phyloP scores from a whole-genome alignment of 2,888 invertebrate genomes.

The Drosophila kanekoi region DNA sequence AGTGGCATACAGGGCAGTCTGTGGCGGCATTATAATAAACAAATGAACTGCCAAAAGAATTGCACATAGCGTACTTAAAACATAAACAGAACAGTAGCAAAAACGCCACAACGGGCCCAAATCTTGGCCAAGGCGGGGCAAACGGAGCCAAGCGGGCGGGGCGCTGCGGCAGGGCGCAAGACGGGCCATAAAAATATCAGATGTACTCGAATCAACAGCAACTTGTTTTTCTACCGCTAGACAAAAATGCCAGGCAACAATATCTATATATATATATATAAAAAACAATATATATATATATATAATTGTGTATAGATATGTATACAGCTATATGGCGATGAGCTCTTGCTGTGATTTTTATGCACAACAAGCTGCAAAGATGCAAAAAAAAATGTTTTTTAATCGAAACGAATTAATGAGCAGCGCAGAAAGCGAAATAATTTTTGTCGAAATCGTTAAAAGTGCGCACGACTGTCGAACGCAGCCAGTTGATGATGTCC shows the following conservation, averaged over 20 bases:
- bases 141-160: too few species aligned
- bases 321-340: slow-evolving; percentile 36
- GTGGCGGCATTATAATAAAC: slow-evolving; percentile 74
- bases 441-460: slow-evolving; percentile 76
- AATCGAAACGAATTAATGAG: slow-evolving; percentile 81
- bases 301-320: slow-evolving; percentile 1
- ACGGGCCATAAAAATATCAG: slow-evolving; percentile 68
- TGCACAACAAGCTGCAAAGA: slow-evolving; percentile 74
- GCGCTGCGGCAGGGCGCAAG: neutral
- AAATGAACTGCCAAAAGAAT: slow-evolving; percentile 74
- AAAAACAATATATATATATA: slow-evolving; percentile 11
- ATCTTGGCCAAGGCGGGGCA: neutral
- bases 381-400: slow-evolving; percentile 66
- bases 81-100: slow-evolving; percentile 65
- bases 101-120: slow-evolving; percentile 13
- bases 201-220: slow-evolving; percentile 64
- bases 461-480: slow-evolving; percentile 67
- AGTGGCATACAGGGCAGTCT: slow-evolving; percentile 73
- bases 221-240: slow-evolving; percentile 77
- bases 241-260: slow-evolving; percentile 59
- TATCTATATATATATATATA: slow-evolving; percentile 10
- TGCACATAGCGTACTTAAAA: slow-evolving; percentile 69
- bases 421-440: slow-evolving; percentile 68
- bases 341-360: slow-evolving; percentile 81
- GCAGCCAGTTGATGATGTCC: slow-evolving; percentile 72